A percentile compares a stretch with the other conserved stretches of the same genome.
phyloP scores from a whole-genome alignment of 2,888 invertebrate genomes.

The Sphaeridia pumilis region DNA sequence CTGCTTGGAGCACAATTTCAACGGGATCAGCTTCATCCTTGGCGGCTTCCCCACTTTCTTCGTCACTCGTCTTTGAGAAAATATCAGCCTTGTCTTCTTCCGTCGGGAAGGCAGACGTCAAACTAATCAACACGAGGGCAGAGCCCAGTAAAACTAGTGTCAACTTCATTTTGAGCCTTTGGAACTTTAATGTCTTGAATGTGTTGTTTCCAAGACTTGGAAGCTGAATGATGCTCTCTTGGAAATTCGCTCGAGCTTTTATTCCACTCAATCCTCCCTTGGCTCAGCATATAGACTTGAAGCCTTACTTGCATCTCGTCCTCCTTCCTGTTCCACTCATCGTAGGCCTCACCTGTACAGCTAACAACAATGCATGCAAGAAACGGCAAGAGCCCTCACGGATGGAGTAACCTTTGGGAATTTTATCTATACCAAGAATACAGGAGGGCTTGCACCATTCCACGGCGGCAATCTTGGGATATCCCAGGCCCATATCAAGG shows the following conservation, averaged over 20 bases:
- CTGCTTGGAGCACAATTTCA: constrained; percentile 18
- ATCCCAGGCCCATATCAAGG: too few relatives aligned
- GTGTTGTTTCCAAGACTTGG: constrained; percentile 1
- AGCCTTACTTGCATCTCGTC: too few relatives aligned
- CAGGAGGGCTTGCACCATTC: too few relatives aligned
- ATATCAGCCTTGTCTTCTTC: constrained; percentile 5
- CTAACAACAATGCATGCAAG: too few relatives aligned
- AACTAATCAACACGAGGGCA: constrained; percentile 6
- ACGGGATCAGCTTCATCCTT: constrained; percentile 8
- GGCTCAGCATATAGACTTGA: too few relatives aligned
- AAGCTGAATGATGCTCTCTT: constrained; percentile 7
- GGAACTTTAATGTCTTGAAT: neutral
- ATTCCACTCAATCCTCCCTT: constrained; percentile 16
- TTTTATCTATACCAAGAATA: neutral
- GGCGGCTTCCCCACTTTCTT: neutral
- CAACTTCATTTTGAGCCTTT: constrained; percentile 9
- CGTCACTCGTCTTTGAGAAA: constrained; percentile 6
- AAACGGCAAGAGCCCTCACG: too few relatives aligned
- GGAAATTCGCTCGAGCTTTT: constrained; percentile 11
- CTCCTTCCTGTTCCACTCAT: too few relatives aligned
- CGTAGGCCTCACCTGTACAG: too few relatives aligned
- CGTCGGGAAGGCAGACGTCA: constrained; percentile 4
- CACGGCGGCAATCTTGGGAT: constrained; percentile 13
- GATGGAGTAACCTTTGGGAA: constrained; percentile 3
- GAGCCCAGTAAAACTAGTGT: constrained; percentile 2